phyloP scores from a whole-genome alignment of 2,113 vertebrate species.

The Illadopsis cleaveri region DNA sequence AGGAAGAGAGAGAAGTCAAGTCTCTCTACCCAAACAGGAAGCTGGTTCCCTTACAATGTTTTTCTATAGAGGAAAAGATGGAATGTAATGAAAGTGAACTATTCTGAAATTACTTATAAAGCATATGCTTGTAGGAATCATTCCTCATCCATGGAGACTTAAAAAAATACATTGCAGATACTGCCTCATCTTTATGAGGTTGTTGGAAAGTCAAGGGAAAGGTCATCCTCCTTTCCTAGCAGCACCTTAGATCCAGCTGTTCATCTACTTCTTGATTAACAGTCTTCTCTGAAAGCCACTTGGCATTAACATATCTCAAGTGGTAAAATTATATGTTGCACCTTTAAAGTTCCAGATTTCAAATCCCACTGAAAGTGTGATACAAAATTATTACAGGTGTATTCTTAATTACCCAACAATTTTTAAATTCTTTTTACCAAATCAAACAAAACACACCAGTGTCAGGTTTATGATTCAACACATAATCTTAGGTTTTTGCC shows the following conservation, averaged over 20 bases:
- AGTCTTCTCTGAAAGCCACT: background rate
- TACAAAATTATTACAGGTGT: background rate
- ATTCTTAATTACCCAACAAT: background rate
- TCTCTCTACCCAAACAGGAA: background rate
- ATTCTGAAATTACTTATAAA: background rate
- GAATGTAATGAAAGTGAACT: background rate
- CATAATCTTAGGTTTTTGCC: background rate
- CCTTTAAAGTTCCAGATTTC: background rate
- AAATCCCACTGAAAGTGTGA: background rate
- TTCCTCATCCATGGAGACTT: background rate
- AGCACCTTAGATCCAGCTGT: background rate
- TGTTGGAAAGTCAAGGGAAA: background rate
- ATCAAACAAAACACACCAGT: background rate
- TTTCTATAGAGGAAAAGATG: background rate
- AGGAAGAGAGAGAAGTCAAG: background rate
- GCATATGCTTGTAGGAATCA: background rate
- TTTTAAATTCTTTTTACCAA: background rate
- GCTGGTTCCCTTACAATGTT: background rate
- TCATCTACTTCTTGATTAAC: background rate
- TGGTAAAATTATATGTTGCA: background rate
- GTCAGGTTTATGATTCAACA: background rate
- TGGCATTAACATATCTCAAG: background rate
- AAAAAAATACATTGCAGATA: background rate
- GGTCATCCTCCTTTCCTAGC: background rate
- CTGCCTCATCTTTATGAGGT: background rate